Percentiles rank a stretch among this genome's conserved stretches.
Evolutionary conservation across 2,888 invertebrate species (phyloP).

Genomic region (Nomada flava): DNA sequence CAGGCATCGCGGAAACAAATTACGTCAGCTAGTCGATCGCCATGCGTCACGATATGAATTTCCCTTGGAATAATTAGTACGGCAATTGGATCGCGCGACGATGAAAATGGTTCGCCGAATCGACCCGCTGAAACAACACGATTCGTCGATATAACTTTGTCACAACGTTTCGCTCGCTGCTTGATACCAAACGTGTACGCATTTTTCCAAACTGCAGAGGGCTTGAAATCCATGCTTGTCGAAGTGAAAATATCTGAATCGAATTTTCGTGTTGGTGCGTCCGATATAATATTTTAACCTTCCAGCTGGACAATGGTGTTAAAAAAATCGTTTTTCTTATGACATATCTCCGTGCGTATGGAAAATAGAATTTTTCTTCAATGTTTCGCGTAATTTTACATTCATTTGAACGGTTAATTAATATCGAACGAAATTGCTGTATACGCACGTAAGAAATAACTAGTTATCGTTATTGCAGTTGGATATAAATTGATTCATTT

Average conservation of each 20-base stretch:
- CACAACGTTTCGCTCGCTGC: background rate
- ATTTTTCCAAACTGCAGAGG: background rate
- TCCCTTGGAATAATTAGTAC: conserved; percentile 40
- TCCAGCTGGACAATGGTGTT: too few species aligned
- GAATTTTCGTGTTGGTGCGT: too few species aligned
- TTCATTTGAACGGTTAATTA: too few species aligned
- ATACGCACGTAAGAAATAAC: too few species aligned
- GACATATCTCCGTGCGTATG: too few species aligned
- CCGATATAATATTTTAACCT: too few species aligned
- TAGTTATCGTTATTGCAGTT: background rate
- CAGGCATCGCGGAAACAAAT: conserved; percentile 39
- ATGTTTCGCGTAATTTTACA: too few species aligned
- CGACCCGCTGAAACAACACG: background rate
- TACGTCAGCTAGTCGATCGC: background rate
- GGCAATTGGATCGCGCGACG: conserved; percentile 13
- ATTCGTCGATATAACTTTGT: background rate
- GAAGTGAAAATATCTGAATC: too few species aligned
- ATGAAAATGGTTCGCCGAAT: conserved; percentile 3
- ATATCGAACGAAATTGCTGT: too few species aligned
- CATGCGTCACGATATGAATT: background rate
- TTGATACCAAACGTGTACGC: background rate
- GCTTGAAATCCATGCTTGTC: too few species aligned
- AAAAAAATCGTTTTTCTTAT: too few species aligned
- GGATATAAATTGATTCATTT: background rate
- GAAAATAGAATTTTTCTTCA: too few species aligned